phyloP scores from a whole-genome alignment of 2,888 invertebrate species.

The Germaria angustata region DNA sequence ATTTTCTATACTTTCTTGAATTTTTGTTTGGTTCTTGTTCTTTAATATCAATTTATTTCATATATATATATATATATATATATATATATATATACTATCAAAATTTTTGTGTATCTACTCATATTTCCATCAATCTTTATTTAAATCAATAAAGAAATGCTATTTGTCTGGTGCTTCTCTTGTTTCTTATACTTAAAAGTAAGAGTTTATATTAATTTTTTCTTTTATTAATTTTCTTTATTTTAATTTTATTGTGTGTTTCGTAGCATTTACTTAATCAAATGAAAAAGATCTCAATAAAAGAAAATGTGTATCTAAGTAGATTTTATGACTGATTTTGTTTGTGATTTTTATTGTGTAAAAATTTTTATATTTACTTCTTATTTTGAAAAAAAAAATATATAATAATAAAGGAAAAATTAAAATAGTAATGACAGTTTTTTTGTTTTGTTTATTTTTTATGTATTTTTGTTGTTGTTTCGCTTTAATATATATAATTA shows the following conservation, averaged over 20 bases:
- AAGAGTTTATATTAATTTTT: conserved; percentile 64
- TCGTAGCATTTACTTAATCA: conserved; percentile 62
- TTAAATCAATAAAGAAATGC: conserved; percentile 64
- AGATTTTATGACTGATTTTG: conserved; percentile 54
- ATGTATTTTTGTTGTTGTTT: conserved; percentile 70
- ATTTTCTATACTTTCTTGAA: not conserved
- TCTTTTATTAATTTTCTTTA: conserved; percentile 60
- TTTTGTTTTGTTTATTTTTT: conserved; percentile 51
- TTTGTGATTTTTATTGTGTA: conserved; percentile 62
- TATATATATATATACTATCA: conserved; percentile 38
- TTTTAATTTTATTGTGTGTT: conserved; percentile 65
- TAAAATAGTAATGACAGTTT: conserved; percentile 48
- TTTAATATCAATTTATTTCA: conserved; percentile 12
- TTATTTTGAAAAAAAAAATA: conserved; percentile 50
- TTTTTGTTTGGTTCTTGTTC: conserved; percentile 10
- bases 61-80: too few relatives aligned
- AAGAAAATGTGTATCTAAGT: conserved; percentile 39
- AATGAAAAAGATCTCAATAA: conserved; percentile 48
- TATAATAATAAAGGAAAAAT: conserved; percentile 15
- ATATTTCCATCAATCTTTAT: conserved; percentile 55
- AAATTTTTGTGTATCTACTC: conserved; percentile 38
- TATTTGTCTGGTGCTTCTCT: conserved; percentile 10
- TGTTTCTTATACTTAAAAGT: conserved; percentile 72
- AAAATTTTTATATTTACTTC: conserved; percentile 60
- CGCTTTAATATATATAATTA: conserved; percentile 71